phyloP scores from a whole-genome alignment of 2,888 invertebrate species.

The Theretra japonica region DNA sequence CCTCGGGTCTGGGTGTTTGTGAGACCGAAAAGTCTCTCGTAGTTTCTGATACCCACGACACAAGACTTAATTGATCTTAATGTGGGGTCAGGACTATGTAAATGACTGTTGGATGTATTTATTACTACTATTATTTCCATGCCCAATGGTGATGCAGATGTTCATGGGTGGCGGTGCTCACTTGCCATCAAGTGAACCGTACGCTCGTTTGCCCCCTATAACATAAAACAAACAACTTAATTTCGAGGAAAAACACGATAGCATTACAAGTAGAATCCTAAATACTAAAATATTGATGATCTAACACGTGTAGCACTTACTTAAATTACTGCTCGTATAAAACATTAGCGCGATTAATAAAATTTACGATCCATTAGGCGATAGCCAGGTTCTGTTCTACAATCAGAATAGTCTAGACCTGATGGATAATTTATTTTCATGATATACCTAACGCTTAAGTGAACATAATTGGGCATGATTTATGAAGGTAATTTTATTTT shows the following conservation, averaged over 20 bases:
- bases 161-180: neutral
- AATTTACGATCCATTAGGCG: conserved; percentile 30
- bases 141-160: neutral
- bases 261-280: neutral
- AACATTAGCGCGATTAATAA: conserved; percentile 32
- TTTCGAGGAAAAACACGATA: neutral
- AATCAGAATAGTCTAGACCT: conserved; percentile 15
- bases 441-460: neutral
- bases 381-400: conserved; percentile 2
- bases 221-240: neutral
- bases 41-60: too few relatives aligned
- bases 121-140: too few relatives aligned
- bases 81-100: too few relatives aligned
- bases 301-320: conserved; percentile 6
- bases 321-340: conserved; percentile 23
- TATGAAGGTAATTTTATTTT: neutral
- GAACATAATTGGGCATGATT: neutral
- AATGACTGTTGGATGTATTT: too few relatives aligned
- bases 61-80: too few relatives aligned
- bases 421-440: conserved; percentile 3
- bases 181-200: neutral
- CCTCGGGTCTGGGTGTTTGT: too few relatives aligned
- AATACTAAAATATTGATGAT: neutral
- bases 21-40: too few relatives aligned
- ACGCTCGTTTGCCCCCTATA: neutral